Conservation (phyloP, 2,888 invertebrate genomes). For the Tachystola acroxantha region DNA sequence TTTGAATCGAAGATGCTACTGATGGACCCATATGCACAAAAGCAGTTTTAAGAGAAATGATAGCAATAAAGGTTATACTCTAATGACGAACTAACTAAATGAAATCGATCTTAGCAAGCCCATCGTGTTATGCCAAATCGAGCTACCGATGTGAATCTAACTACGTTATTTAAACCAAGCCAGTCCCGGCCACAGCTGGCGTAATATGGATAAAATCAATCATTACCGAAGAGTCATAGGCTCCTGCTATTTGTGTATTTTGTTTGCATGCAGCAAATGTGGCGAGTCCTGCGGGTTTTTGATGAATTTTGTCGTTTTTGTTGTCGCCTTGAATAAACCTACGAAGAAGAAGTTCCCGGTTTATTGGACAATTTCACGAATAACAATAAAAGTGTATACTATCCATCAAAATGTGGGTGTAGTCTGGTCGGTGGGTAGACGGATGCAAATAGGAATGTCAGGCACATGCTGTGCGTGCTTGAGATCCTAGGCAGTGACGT, state of each 20-base stretch:
- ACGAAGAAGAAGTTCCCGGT: conserved; percentile 44
- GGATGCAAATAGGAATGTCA: too few species aligned
- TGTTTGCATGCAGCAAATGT: conserved; percentile 73
- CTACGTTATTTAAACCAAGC: conserved; percentile 4
- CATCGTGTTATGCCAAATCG: background rate
- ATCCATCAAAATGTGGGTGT: background rate
- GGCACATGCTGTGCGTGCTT: too few species aligned
- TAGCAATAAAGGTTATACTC: background rate
- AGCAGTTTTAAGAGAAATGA: too few species aligned
- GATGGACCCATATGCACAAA: too few species aligned
- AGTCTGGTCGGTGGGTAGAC: too few species aligned
- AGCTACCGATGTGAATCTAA: conserved; percentile 1
- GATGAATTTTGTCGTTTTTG: conserved; percentile 64
- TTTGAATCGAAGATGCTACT: too few species aligned
- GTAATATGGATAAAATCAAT: conserved; percentile 35
- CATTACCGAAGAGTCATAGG: conserved; percentile 43
- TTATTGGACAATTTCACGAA: background rate
- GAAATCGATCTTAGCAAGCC: background rate
- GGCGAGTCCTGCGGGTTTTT: conserved; percentile 68
- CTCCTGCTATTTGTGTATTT: conserved; percentile 67
- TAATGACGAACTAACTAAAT: background rate
- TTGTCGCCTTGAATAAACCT: conserved; percentile 64
- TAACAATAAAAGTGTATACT: background rate
- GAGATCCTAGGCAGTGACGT: too few species aligned
- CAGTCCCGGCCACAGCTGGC: conserved; percentile 25